Base-by-base conservation (phyloP, 2,888 invertebrate species). In the Drosophila putrida region DNA sequence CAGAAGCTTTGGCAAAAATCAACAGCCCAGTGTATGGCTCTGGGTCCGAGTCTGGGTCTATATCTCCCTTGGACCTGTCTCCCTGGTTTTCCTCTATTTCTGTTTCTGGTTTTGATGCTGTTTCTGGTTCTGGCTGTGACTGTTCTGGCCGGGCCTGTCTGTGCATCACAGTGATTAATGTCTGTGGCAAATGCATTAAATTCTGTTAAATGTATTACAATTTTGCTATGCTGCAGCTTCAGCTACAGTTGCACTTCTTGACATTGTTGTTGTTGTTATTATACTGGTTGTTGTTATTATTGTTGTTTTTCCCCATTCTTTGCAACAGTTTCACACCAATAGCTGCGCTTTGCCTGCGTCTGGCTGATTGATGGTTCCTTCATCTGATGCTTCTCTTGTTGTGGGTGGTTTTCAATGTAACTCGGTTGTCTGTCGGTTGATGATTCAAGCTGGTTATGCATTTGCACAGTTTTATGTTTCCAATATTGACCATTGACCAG, bases 181-280 rank as follows among this genome's bases (percentile, higher is more conserved):
- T 90, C 87, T 91, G 91, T 91, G 91, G 91, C 91, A 91, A 91
- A 91, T 91, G 91, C 91, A 91, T 91, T 91, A 91, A 91, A 91
- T 91, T 91, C 91, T 88, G 90, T 90, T 90, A 91, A 91, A 91
- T 91, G 91, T 91, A 91, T 91, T 91, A 91, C 91, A 91, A 91
- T 91, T 91, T 91, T 85, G 82, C 78, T 82, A 88, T 81, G 75
- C 81, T 65, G 64, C 53, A 64, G 51, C 80, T 67, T 51, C 58
- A 69, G 57, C 36, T 68, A 64, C 74, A 75, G 54, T 66, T 61
- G 59, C 55, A 53, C 31, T 55, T 51, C 54, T 10, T 43, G 33
- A 35, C 43, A 6, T 43, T 51, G 57, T 38, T 65, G 63, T 20
- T 51, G 27, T 51, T 46, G 33, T 39, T 47, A 20, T 20, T 20